Evolutionary conservation across 2,888 invertebrate genomes (phyloP), one percentile per base, ranked within the genome.

Genomic region (Pammene aurita): DNA sequence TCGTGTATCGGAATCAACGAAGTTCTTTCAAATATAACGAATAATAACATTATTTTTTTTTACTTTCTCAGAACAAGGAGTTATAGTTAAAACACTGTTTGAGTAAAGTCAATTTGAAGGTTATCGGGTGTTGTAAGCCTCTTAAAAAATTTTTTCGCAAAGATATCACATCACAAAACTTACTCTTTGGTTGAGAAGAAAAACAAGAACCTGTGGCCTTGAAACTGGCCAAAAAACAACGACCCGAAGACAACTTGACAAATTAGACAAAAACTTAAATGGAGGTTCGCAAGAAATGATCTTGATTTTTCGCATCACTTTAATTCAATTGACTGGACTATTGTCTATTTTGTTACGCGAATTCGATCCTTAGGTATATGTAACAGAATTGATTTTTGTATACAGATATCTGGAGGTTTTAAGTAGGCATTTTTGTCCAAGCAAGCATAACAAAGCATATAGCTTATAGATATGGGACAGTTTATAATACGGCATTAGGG

Each of bases 291-390:
- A 67, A 66, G 54, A 66, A 60, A 18, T 54, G 54, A 54, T 66
- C 66, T 66, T 38, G 66, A 67, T 67, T 42, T 60, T 66, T 60
- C 54, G 46, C 54, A 6, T 58, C 35, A 18, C n/a, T 50, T 41
- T 26, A 57, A 57, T 57, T 56, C 34, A 55, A 48, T 58, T 50
- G 26, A 50, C 44, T 35, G 44, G 46, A 4, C 35, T 38, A 16
- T 50, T 61, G 38, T 48, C 35, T 5, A 14, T 34, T 9, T 46
- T 34, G 10, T 26, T n/a, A 26, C 5, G 13, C 16, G 18, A 44
- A 26, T 41, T 13, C 13, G 18, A 16, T 18, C 11, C 41, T 57
- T 18, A 38, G 14, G 11, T 11, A 11, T 11, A 41, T 56, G 7
- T 5, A 38, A 16, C 14, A 16, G 10, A 56, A 6, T 16, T 41